Evolutionary conservation across 2,888 invertebrate genomes (phyloP), one percentile per base, ranked within the genome.

Genomic region (Cyclophora punctaria): DNA sequence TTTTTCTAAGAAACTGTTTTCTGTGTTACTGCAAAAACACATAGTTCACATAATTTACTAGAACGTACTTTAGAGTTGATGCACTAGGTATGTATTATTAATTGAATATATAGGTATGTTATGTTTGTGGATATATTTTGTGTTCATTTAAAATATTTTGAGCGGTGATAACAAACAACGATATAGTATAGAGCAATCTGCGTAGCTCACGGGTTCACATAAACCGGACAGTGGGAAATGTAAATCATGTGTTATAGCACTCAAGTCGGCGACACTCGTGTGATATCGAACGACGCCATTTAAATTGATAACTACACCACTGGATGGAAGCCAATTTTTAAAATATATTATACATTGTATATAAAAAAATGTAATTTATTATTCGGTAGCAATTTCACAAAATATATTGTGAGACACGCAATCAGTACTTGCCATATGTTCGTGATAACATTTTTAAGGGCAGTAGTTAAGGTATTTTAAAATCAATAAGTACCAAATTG

Each of bases 311-410:
- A 74, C 75, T 69, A 69, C 69, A 63, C 60, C 59, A 49, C 71
- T 84, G 85, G 84, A 79, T 53, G 52, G 50, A 35, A 47, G 80
- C 85, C 84, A 84, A 78, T 72, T 73, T 78, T 71, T 67, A 71
- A 76, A 77, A 72, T 69, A 66, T 70, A 69, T 73, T 5, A 37
- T 37, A 37, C 20, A 20, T n/a, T n/a, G n/a, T n/a, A n/a, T 20
- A 68, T 59, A 62, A 69, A 58, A 72, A 66, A 53, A 60, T 62
- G 58, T 63, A 55, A 57, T 41, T 41, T 50, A 53, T 50, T 35
- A 37, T 37, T 44, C 3, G 35, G 48, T 53, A 47, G 44, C 34
- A 52, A 53, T 50, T 52, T 53, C 48, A 35, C 5, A 51, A 42
- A 53, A 7, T 5, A 5, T 34, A 44, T 44, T 34, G 6, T 33